Evolutionary conservation across 2,797 vertebrate species (phyloP).

Genomic region (Etheostoma perlongum): DNA sequence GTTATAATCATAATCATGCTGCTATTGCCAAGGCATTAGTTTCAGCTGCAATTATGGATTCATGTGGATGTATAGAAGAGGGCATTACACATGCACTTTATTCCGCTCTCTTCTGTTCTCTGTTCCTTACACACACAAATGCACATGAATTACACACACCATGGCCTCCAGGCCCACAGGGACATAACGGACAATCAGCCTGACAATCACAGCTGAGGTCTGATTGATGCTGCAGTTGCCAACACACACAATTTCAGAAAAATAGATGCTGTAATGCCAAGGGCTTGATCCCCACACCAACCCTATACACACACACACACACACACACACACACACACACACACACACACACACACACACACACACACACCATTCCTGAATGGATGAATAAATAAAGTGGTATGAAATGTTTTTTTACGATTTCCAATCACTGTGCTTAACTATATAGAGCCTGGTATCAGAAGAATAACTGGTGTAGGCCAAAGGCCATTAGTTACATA

Average conservation of each 20-base stretch:
- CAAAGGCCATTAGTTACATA: constrained; percentile 14
- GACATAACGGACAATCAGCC: constrained; percentile 74
- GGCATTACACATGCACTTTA: constrained; percentile 49
- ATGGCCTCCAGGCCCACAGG: constrained; percentile 65
- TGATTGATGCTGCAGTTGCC: constrained; percentile 75
- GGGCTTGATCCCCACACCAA: constrained; percentile 30
- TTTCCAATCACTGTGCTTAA: constrained; percentile 34
- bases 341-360: no score
- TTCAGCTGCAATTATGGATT: constrained; percentile 75
- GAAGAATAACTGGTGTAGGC: not conserved
- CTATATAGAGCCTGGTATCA: not conserved
- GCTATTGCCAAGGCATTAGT: constrained; percentile 63
- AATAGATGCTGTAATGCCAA: constrained; percentile 49
- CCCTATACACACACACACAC: constrained; percentile 19
- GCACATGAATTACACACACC: constrained; percentile 62
- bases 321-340: constrained; percentile 25
- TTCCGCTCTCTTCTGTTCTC: constrained; percentile 11
- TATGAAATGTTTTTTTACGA: constrained; percentile 31
- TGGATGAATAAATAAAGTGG: constrained; percentile 57
- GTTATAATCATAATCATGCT: constrained; percentile 76
- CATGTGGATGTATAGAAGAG: constrained; percentile 71
- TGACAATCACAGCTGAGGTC: constrained; percentile 80
- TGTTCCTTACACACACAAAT: constrained; percentile 13
- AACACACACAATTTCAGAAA: constrained; percentile 57
- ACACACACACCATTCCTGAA: not conserved